These are phyloP conservation scores for Sylvia borin DNA, from an alignment of 2,797 vertebrate genomes.

Conservation along the genomic window DNA sequence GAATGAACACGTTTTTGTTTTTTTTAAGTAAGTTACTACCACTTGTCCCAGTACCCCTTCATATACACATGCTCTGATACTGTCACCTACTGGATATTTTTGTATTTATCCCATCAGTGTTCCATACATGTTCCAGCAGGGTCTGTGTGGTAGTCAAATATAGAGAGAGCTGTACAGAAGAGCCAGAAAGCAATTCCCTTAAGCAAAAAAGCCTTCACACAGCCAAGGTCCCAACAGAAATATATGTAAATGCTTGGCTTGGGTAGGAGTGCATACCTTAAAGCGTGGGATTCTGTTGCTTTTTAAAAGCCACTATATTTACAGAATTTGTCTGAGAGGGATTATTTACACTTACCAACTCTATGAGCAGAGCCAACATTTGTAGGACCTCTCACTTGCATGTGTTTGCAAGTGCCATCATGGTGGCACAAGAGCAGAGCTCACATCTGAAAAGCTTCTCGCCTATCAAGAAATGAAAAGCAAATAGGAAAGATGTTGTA, in stretches of 20 bases:
- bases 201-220: neutral
- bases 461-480: constrained; percentile 57
- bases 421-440: constrained; percentile 64
- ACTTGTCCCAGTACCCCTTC: neutral
- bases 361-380: constrained; percentile 73
- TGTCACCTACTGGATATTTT: neutral
- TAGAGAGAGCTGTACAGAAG: neutral
- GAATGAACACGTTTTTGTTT: neutral
- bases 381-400: constrained; percentile 73
- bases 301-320: neutral
- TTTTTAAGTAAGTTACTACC: neutral
- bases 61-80: neutral
- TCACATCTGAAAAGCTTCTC: constrained; percentile 77
- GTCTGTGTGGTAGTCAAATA: neutral
- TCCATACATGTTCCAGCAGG: neutral
- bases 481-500: neutral
- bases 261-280: neutral
- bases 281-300: neutral
- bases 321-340: neutral
- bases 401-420: neutral
- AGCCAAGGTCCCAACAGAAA: neutral
- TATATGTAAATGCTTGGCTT: neutral
- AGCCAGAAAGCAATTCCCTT: neutral
- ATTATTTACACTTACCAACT: constrained; percentile 69
- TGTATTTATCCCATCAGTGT: neutral